These are phyloP conservation scores for Macaria liturata DNA, from an alignment of 2,888 invertebrate species.

Conservation along the genomic window DNA sequence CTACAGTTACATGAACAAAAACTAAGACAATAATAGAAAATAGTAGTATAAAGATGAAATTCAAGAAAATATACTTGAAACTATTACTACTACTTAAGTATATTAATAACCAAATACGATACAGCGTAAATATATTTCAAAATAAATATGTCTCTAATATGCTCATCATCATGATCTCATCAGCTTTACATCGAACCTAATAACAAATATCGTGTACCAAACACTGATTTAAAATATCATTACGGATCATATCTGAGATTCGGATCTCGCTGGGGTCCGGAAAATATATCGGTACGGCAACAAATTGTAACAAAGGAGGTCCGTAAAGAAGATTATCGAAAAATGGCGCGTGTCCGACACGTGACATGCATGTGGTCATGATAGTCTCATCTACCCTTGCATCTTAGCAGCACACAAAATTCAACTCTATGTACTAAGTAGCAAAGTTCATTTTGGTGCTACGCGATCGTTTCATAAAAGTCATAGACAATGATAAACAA, in stretches of 20 bases:
- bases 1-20: too few species aligned
- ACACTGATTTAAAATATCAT: conserved; percentile 81
- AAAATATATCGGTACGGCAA: conserved; percentile 64
- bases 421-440: conserved; percentile 15
- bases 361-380: conserved; percentile 71
- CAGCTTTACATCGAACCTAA: conserved; percentile 1
- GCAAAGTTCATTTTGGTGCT: conserved; percentile 30
- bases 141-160: too few species aligned
- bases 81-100: too few species aligned
- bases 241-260: conserved; percentile 74
- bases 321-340: conserved; percentile 78
- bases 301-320: conserved; percentile 81
- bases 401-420: conserved; percentile 32
- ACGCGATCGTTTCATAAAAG: conserved; percentile 25
- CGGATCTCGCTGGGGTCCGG: conserved; percentile 62
- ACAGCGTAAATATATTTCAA: not conserved
- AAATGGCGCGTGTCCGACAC: conserved; percentile 74
- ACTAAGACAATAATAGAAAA: too few species aligned
- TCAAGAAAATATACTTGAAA: too few species aligned
- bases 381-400: conserved; percentile 64
- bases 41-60: too few species aligned
- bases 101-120: too few species aligned
- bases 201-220: conserved; percentile 54
- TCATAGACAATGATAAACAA: conserved; percentile 36
- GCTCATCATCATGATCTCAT: too few species aligned